These are phyloP conservation scores for Magallana gigas DNA, from an alignment of 1,140 invertebrate genomes.

Conservation along the genomic window DNA sequence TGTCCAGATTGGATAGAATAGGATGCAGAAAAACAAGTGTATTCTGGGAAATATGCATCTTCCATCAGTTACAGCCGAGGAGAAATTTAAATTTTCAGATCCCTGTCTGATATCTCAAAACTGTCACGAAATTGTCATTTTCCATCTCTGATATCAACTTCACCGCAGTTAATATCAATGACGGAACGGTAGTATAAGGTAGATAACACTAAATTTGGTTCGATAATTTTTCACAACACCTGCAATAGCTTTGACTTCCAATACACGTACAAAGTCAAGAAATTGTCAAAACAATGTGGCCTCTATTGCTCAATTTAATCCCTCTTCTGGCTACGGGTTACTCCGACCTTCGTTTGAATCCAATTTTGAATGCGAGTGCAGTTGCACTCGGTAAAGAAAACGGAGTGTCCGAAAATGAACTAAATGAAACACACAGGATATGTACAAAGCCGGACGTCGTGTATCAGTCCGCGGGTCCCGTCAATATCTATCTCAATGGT, in stretches of 20 bases:
- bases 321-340: neutral
- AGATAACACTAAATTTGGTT: neutral
- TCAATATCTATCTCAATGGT: constrained; percentile 31
- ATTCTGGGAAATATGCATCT: no score
- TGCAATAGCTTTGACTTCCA: neutral
- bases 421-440: neutral
- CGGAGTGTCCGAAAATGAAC: neutral
- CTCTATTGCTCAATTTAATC: neutral
- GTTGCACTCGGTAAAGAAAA: neutral
- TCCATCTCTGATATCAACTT: no score
- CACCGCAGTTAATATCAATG: no score
- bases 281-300: neutral
- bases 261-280: neutral
- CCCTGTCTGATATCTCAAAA: no score
- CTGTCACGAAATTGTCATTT: no score
- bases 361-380: neutral
- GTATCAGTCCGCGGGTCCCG: neutral
- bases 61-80: no score
- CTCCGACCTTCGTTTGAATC: constrained; percentile 2
- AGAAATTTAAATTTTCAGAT: no score
- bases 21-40: no score
- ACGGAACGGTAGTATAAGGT: neutral
- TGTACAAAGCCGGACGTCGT: neutral
- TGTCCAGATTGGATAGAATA: no score
- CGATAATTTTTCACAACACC: neutral